Percentiles rank a stretch among this genome's conserved stretches.
Conservation (phyloP, 1,140 invertebrate species). For the Neocloeon triangulifer region DNA sequence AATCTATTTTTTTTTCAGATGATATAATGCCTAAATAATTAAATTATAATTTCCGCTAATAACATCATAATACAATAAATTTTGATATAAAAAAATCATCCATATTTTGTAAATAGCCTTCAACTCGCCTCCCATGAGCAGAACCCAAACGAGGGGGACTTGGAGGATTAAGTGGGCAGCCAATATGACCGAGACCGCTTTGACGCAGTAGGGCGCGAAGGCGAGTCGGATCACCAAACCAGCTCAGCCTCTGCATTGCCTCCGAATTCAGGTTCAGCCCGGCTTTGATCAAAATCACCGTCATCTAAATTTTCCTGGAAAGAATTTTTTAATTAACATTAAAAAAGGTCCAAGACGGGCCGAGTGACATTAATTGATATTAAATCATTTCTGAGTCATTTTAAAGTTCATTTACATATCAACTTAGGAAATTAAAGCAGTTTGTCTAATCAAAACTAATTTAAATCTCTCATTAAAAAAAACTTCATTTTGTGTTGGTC, state of each 20-base stretch:
- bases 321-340: too few relatives aligned
- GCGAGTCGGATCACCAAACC: slow-evolving; percentile 33
- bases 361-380: too few relatives aligned
- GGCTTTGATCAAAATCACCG: slow-evolving; percentile 47
- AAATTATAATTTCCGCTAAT: neutral
- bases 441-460: too few relatives aligned
- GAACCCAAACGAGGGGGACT: slow-evolving; percentile 45
- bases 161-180: slow-evolving; percentile 33
- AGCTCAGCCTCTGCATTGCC: slow-evolving; percentile 31
- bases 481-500: too few relatives aligned
- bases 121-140: slow-evolving; percentile 35
- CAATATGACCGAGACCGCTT: slow-evolving; percentile 31
- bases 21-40: neutral
- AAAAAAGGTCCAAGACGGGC: too few relatives aligned
- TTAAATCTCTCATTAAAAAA: too few relatives aligned
- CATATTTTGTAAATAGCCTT: neutral
- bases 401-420: too few relatives aligned
- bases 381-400: too few relatives aligned
- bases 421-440: too few relatives aligned
- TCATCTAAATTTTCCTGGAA: slow-evolving; percentile 39
- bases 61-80: neutral
- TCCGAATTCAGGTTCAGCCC: slow-evolving; percentile 44
- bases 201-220: slow-evolving; percentile 36
- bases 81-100: neutral
- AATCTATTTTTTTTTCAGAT: too few relatives aligned